Evolutionary conservation across 2,888 invertebrate genomes (phyloP).

Genomic region (Achlya flavicornis): DNA sequence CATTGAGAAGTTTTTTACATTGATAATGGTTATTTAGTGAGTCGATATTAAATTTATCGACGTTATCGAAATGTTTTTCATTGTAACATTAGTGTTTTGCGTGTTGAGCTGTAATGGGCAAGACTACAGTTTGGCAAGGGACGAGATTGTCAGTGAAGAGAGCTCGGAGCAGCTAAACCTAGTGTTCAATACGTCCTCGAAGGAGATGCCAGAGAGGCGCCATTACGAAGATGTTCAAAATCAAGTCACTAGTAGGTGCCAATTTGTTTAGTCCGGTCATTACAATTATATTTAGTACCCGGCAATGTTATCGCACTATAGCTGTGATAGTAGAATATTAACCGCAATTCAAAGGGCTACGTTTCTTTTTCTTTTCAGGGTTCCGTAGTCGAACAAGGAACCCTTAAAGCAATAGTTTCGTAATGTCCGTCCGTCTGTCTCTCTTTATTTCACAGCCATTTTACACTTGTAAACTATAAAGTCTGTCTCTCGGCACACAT

Average conservation of each 20-base stretch:
- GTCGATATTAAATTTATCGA: too few relatives aligned
- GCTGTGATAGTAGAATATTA: too few relatives aligned
- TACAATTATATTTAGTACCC: too few relatives aligned
- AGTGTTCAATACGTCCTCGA: constrained; percentile 14
- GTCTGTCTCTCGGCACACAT: too few relatives aligned
- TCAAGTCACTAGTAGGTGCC: background rate
- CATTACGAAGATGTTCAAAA: background rate
- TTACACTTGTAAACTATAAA: too few relatives aligned
- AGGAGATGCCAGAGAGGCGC: constrained; percentile 1
- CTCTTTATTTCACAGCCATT: too few relatives aligned
- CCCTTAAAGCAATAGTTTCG: too few relatives aligned
- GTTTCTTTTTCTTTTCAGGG: too few relatives aligned
- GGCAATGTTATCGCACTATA: too few relatives aligned
- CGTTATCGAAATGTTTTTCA: background rate
- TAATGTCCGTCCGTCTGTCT: too few relatives aligned
- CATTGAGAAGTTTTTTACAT: background rate
- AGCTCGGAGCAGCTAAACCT: constrained; percentile 16
- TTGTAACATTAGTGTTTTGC: background rate
- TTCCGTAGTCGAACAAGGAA: too few relatives aligned
- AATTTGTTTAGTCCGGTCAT: background rate
- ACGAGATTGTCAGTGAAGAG: constrained; percentile 14
- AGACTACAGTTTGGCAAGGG: background rate
- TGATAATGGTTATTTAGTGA: background rate
- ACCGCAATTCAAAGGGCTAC: too few relatives aligned
- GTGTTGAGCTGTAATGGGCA: background rate